Percentiles rank a stretch among this genome's conserved stretches.
Conservation (phyloP, 2,888 invertebrate species). For the Drosophila anomalipes region DNA sequence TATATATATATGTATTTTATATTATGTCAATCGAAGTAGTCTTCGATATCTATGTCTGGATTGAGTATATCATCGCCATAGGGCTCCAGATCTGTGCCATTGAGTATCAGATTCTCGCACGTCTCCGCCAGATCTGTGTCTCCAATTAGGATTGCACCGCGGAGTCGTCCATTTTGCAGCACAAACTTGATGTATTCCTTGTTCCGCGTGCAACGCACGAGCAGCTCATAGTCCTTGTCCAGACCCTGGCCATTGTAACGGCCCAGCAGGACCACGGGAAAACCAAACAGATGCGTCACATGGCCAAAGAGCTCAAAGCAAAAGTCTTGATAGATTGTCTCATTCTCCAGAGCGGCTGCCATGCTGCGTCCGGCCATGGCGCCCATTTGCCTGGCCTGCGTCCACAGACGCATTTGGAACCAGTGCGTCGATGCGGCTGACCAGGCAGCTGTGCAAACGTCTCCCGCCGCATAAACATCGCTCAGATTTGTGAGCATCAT, state of each 20-base stretch:
- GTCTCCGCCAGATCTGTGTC: slow-evolving; percentile 99
- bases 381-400: slow-evolving; percentile 99
- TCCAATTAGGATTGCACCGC: slow-evolving; percentile 98
- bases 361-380: slow-evolving; percentile 96
- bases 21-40: slow-evolving; percentile 95
- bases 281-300: slow-evolving; percentile 97
- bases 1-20: slow-evolving; percentile 4
- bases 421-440: slow-evolving; percentile 89
- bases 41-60: slow-evolving; percentile 98
- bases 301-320: slow-evolving; percentile 99
- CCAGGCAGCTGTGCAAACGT: slow-evolving; percentile 96
- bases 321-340: slow-evolving; percentile 93
- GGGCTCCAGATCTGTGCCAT: slow-evolving; percentile 94
- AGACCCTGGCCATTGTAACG: slow-evolving; percentile 97
- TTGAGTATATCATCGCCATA: slow-evolving; percentile 97
- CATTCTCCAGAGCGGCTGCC: slow-evolving; percentile 87
- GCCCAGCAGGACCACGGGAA: slow-evolving; percentile 96
- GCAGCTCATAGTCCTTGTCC: slow-evolving; percentile 91
- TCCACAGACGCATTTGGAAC: slow-evolving; percentile 99
- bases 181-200: slow-evolving; percentile 95
- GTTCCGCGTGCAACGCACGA: slow-evolving; percentile 93
- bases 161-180: slow-evolving; percentile 92
- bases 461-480: slow-evolving; percentile 97
- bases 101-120: slow-evolving; percentile 98
- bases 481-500: slow-evolving; percentile 92